Conservation (phyloP, 2,113 vertebrate species). For the Coturnix japonica region DNA sequence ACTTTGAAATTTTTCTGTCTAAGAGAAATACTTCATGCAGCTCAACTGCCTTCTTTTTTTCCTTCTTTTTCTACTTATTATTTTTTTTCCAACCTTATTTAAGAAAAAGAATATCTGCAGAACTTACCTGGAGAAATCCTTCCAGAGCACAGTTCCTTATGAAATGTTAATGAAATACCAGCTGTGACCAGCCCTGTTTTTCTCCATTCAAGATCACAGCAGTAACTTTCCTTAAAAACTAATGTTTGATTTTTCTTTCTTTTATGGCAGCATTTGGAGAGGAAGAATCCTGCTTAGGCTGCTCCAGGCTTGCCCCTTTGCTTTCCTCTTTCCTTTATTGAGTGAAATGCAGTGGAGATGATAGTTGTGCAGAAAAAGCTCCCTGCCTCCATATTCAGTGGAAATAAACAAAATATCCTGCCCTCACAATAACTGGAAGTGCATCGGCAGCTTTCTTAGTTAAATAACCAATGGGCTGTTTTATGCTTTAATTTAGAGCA, state of each 20-base stretch:
- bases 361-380: neutral
- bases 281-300: neutral
- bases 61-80: too few species aligned
- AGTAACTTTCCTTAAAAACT: neutral
- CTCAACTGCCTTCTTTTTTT: too few species aligned
- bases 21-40: rapidly evolving
- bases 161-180: neutral
- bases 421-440: neutral
- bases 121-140: neutral
- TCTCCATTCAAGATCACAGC: constrained; percentile 8
- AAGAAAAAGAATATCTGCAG: neutral
- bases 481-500: constrained; percentile 32
- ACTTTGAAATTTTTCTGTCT: neutral
- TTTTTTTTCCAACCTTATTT: neutral
- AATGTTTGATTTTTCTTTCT: constrained; percentile 28
- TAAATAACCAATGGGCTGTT: neutral
- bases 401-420: neutral
- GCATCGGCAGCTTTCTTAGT: neutral
- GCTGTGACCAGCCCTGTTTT: neutral
- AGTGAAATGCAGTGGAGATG: neutral
- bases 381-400: neutral
- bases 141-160: neutral
- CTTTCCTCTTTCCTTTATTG: neutral
- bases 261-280: neutral
- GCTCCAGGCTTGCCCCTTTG: neutral